Evolutionary conservation across 2,797 vertebrate species (phyloP), one percentile per base, ranked within the genome.

Genomic region (Nannoperca obscura): DNA sequence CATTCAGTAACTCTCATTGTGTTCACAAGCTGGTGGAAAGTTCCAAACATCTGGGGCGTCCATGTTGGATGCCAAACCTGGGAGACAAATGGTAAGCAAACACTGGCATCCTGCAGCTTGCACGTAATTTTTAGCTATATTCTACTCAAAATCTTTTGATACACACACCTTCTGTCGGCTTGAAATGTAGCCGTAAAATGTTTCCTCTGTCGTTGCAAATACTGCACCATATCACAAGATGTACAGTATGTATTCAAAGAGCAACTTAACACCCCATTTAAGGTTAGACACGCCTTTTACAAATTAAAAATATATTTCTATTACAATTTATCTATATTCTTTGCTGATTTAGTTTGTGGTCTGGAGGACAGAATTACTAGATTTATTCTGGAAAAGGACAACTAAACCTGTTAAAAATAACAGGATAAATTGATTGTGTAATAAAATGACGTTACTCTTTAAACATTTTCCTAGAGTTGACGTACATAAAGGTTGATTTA

Each of bases 31-130:
- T 81, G 80, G 60, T 72, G 71, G 78, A 75, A 81, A 66, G 74
- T 60, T 84, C 75, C 83, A 82, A 78, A 85, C 89, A 91, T 86
- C 86, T 91, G 88, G 79, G 83, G 34, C 67, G 38, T 81, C 50
- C 57, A 17, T 22, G 65, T 7, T 49, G 69, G 71, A 70, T 76
- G 82, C 82, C 84, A 87, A 76, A 74, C 64, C 68, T 78, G 15
- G 58, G 49, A 83, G 80, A 83, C 74, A 72, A 66, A 80, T 54
- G 40, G 53, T 65, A 84, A 84, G 84, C 76, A 84, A 78, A 84
- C 80, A 62, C 32, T 67, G 67, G 32, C 59, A 70, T 65, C 60
- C 46, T 60, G 36, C 72, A 46, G 80, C 64, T 54, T 81, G 49
- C 10, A 53, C 38, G 40, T 60, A 0, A 73, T 53, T 74, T 27